Evolutionary conservation across 2,888 invertebrate species (phyloP).

Genomic region (Danaus chrysippus): DNA sequence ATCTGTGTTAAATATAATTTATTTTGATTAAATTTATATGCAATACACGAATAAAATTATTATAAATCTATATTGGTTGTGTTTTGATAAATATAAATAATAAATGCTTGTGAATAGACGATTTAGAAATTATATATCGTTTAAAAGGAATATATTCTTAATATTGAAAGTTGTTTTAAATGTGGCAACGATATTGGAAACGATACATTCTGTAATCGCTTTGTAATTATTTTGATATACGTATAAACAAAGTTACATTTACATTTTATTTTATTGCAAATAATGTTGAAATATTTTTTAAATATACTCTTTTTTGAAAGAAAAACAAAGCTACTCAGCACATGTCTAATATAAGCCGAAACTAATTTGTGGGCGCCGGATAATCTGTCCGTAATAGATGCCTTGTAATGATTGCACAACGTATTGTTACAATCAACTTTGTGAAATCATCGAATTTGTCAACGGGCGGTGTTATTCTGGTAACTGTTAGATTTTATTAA

Average conservation of each 20-base stretch:
- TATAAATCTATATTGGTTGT: background rate
- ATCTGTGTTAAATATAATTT: slow-evolving; percentile 25
- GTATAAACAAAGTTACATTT: too few species aligned
- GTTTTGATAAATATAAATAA: background rate
- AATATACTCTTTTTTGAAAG: too few species aligned
- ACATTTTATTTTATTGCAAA: background rate
- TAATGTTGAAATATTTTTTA: background rate
- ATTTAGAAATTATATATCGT: background rate
- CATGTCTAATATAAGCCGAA: slow-evolving; percentile 16
- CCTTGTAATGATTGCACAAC: slow-evolving; percentile 9
- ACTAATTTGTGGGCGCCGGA: slow-evolving; percentile 17
- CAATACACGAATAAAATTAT: slow-evolving; percentile 12
- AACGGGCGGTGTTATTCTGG: slow-evolving; percentile 1
- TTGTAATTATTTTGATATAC: too few species aligned
- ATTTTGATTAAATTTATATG: slow-evolving; percentile 28
- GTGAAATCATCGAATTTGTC: slow-evolving; percentile 22
- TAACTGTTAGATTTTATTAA: background rate
- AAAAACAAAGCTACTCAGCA: slow-evolving; percentile 8
- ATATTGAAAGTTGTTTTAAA: slow-evolving; percentile 1
- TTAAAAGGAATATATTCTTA: background rate
- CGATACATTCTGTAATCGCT: too few species aligned
- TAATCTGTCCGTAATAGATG: slow-evolving; percentile 15
- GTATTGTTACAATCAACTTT: slow-evolving; percentile 17
- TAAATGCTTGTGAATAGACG: background rate
- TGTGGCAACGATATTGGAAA: background rate